Evolutionary conservation across 2,888 invertebrate genomes (phyloP).

Genomic region (Aproaerema taeniolella): DNA sequence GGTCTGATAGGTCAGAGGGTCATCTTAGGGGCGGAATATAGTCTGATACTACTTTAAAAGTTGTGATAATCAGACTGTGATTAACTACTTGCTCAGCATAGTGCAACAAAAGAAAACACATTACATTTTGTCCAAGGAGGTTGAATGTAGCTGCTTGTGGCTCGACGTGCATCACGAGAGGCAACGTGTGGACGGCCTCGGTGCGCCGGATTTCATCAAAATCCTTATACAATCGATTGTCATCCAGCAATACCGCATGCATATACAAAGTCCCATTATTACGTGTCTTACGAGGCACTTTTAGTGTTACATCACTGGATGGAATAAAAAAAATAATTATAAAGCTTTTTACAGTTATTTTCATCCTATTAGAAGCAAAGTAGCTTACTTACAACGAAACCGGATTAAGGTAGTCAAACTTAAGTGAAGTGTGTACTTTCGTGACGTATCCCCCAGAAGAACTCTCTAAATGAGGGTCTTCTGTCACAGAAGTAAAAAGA

Average conservation of each 20-base stretch:
- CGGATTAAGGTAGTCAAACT: constrained; percentile 81
- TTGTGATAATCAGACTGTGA: too few relatives aligned
- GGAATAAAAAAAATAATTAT: constrained; percentile 22
- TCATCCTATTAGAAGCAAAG: too few relatives aligned
- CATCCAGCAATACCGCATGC: constrained; percentile 82
- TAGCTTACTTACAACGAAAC: constrained; percentile 48
- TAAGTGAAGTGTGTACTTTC: constrained; percentile 77
- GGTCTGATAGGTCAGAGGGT: too few relatives aligned
- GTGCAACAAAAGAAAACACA: too few relatives aligned
- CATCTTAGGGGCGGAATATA: too few relatives aligned
- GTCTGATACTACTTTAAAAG: too few relatives aligned
- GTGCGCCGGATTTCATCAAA: constrained; percentile 78
- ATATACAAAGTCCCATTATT: constrained; percentile 91
- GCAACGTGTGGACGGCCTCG: constrained; percentile 80
- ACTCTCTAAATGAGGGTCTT: constrained; percentile 75
- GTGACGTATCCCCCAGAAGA: constrained; percentile 52
- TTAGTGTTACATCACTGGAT: constrained; percentile 82
- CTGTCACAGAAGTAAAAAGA: constrained; percentile 81
- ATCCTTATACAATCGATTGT: constrained; percentile 61
- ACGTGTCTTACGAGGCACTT: constrained; percentile 84
- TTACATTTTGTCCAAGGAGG: constrained; percentile 75
- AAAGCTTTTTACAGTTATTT: neutral
- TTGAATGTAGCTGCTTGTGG: constrained; percentile 87
- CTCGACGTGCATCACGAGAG: constrained; percentile 84
- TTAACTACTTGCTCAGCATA: too few relatives aligned